These are phyloP conservation scores for Ifrita kowaldi DNA, from an alignment of 2,113 vertebrate species.

Conservation along the genomic window DNA sequence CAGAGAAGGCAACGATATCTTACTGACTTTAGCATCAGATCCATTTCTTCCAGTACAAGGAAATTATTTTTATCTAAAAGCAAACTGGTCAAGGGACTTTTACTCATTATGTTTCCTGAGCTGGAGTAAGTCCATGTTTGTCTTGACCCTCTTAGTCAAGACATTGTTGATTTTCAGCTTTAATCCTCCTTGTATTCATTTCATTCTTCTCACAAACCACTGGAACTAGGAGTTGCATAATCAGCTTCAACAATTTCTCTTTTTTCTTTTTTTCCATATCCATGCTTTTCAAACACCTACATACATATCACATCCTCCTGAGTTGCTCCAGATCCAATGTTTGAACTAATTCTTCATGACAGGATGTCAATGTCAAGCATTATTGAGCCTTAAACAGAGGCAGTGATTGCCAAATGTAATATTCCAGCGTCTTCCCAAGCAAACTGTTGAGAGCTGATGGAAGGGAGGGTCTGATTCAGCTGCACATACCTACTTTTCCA, in stretches of 20 bases:
- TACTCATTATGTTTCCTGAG: not conserved
- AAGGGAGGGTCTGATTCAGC: not conserved
- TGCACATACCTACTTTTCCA: not conserved
- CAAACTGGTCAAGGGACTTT: not conserved
- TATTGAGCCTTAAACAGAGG: not conserved
- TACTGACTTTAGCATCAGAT: not conserved
- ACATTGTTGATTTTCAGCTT: not conserved
- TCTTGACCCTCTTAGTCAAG: not conserved
- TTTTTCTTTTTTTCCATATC: not conserved
- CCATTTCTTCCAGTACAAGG: not conserved
- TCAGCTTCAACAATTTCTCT: not conserved
- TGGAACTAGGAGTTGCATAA: conserved; percentile 15
- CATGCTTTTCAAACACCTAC: conserved; percentile 51
- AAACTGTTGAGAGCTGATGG: not conserved
- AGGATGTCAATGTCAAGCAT: conserved; percentile 30
- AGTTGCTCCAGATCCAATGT: conserved; percentile 1
- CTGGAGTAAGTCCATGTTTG: not conserved
- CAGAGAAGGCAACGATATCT: not conserved
- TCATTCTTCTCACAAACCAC: not conserved
- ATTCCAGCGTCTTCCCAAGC: not conserved
- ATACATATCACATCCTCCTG: conserved; percentile 42
- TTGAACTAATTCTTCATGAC: conserved; percentile 41
- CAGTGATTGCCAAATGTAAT: not conserved
- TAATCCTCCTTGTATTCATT: not conserved
- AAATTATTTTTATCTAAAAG: not conserved